Percentiles rank a stretch among this genome's conserved stretches.
Evolutionary conservation across 2,888 invertebrate species (phyloP).

Genomic region (Apomyelois bistriatella): DNA sequence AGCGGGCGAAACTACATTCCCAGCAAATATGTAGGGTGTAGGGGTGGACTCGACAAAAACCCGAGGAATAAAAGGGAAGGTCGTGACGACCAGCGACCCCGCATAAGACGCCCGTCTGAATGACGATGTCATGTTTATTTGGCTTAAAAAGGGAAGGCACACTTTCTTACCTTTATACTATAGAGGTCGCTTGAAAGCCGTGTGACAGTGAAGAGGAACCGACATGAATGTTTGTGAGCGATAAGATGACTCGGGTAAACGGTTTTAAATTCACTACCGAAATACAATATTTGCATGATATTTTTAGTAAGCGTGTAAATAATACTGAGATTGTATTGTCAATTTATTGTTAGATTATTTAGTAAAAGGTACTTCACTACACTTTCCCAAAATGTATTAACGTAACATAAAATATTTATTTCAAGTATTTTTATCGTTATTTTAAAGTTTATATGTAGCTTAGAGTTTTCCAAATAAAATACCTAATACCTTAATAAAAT

Average conservation of each 20-base stretch:
- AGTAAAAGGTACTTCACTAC: too few relatives aligned
- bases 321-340: too few relatives aligned
- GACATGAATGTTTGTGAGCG: constrained; percentile 54
- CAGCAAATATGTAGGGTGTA: constrained; percentile 51
- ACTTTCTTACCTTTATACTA: constrained; percentile 55
- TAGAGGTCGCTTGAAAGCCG: constrained; percentile 43
- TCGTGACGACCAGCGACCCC: constrained; percentile 51
- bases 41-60: constrained; percentile 60
- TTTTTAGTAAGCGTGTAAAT: neutral
- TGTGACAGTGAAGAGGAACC: constrained; percentile 54
- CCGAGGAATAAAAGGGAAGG: constrained; percentile 59
- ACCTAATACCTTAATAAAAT: too few relatives aligned
- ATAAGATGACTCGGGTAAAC: constrained; percentile 47
- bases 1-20: constrained; percentile 46
- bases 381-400: too few relatives aligned
- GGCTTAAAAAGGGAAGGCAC: constrained; percentile 58
- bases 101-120: constrained; percentile 52
- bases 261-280: constrained; percentile 41
- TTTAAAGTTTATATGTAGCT: too few relatives aligned
- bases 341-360: too few relatives aligned
- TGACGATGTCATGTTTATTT: constrained; percentile 74
- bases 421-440: too few relatives aligned
- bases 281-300: constrained; percentile 21
- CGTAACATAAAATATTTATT: too few relatives aligned
- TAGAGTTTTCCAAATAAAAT: too few relatives aligned